Base-by-base conservation (phyloP, 2,797 vertebrate genomes). In the Pseudomugil tenellus region DNA sequence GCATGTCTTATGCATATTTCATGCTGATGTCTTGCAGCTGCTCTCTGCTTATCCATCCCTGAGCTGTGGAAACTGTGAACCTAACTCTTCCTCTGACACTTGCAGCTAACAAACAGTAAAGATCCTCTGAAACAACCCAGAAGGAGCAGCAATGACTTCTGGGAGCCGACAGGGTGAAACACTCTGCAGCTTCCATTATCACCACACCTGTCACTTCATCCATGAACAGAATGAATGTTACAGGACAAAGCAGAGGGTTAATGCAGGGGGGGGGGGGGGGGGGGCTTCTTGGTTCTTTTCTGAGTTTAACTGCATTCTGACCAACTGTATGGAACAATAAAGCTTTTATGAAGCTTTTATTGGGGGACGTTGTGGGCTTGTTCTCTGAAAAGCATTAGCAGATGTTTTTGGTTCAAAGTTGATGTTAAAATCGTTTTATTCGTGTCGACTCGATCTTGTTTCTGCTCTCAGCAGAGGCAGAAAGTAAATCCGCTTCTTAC, bases 321-420 rank as follows among this genome's bases (percentile, higher is more conserved):
- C 63, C 0, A 0, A 1, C 69, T 0, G 28, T 64, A 52, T 54
- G 53, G 75, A 77, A 83, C 68, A 2, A 77, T 84, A 57, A 79
- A 81, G 73, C 65, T 81, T 86, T 81, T 39, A 83, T 83, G 81
- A 80, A 54, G 71, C 77, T 74, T 63, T 52, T 32, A 59, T 59
- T 56, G 29, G 54, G 10, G 8, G 55, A 19, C 6, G 52, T 5
- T 16, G 14, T 23, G 4, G 39, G 23, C 53, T 11, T n/a, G n/a
- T n/a, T n/a, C n/a, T n/a, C n/a, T n/a, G n/a, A n/a, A n/a, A n/a
- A n/a, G n/a, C n/a, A n/a, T n/a, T n/a, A 76, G 56, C 51, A 3
- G 37, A 19, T 3, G 23, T 19, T 39, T 41, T 31, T 52, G 54
- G 7, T 39, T 46, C 17, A 7, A 41, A 6, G 37, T 39, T 41